These are phyloP conservation scores for Muntiacus reevesi DNA, from an alignment of 2,113 vertebrate genomes.

Conservation along the genomic window DNA sequence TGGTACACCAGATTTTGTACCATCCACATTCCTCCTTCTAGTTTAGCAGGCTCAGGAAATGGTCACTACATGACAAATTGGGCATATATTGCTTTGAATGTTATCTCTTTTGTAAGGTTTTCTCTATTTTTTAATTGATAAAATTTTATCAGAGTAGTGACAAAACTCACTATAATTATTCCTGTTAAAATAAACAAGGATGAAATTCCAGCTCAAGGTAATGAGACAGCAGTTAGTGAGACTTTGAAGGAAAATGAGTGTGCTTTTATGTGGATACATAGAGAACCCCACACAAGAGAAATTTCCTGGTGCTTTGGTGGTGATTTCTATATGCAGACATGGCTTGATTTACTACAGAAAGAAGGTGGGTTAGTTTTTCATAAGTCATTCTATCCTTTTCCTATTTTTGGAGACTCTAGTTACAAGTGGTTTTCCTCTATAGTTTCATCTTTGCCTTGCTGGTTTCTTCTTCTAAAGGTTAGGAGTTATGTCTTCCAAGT, in stretches of 20 bases:
- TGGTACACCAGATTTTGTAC: neutral
- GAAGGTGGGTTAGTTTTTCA: fast-evolving
- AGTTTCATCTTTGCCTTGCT: neutral
- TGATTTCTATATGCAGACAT: neutral
- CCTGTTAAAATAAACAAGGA: neutral
- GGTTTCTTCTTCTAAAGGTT: neutral
- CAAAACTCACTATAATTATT: neutral
- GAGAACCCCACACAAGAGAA: neutral
- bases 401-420: neutral
- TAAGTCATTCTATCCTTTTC: neutral
- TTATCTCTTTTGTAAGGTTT: neutral
- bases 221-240: neutral
- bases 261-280: neutral
- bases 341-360: neutral
- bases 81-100: fast-evolving
- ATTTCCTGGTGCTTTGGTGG: no score
- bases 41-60: neutral
- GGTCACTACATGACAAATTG: neutral
- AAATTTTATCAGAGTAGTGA: neutral
- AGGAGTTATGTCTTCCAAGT: neutral
- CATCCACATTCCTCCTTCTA: neutral
- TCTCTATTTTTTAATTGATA: neutral
- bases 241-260: fast-evolving
- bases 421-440: no score
- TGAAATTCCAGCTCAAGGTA: neutral